Conservation (phyloP, 2,113 vertebrate species). For the Oreocharis arfaki region DNA sequence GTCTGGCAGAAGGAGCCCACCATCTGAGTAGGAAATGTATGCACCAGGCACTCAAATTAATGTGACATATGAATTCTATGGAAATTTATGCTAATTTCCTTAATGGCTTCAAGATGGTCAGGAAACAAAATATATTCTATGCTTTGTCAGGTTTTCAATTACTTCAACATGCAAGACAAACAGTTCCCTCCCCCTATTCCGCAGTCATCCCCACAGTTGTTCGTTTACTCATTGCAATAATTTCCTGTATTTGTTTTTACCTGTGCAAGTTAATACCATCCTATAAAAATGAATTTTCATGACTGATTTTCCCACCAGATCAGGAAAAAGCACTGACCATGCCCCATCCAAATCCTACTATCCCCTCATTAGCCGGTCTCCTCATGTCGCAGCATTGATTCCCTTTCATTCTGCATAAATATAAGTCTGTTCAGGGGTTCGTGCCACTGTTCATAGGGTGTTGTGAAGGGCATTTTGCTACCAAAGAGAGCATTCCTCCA, state of each 20-base stretch:
- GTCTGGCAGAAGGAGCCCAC: neutral
- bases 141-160: neutral
- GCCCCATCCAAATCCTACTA: neutral
- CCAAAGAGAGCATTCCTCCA: neutral
- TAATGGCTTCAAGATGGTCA: constrained; percentile 16
- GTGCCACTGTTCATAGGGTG: neutral
- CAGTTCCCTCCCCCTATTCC: neutral
- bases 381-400: fast-evolving
- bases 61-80: neutral
- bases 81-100: neutral
- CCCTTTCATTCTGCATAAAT: neutral
- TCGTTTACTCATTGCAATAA: neutral
- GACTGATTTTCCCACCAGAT: neutral
- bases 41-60: neutral
- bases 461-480: neutral
- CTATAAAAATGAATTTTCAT: neutral
- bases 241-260: neutral
- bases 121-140: neutral
- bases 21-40: neutral
- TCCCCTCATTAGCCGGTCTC: neutral
- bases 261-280: neutral
- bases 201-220: neutral
- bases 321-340: neutral
- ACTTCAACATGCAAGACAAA: neutral
- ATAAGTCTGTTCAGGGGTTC: neutral